phyloP scores from a whole-genome alignment of 2,888 invertebrate species.

The Hydropsyche betteni region DNA sequence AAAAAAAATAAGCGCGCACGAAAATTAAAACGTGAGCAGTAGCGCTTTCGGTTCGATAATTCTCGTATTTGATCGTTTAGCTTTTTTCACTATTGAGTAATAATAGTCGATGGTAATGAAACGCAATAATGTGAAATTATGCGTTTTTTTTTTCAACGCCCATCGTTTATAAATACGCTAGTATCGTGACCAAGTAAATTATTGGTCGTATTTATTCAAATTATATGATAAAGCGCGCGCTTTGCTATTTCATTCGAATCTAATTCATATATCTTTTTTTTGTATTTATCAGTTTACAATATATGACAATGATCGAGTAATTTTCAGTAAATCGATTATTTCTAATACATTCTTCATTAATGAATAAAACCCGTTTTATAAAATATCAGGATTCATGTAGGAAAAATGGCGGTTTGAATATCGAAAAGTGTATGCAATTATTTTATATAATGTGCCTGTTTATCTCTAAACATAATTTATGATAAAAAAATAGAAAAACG shows the following conservation, averaged over 20 bases:
- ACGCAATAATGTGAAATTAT: too few species aligned
- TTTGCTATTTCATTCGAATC: too few species aligned
- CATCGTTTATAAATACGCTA: background rate
- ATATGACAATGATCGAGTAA: too few species aligned
- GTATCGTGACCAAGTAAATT: constrained; percentile 10
- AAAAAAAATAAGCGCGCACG: background rate
- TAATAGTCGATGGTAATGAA: background rate
- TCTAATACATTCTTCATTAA: too few species aligned
- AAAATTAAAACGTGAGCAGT: background rate
- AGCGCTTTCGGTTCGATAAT: constrained; percentile 7
- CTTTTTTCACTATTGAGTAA: background rate
- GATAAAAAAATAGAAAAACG: too few species aligned
- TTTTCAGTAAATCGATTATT: too few species aligned
- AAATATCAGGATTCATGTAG: too few species aligned
- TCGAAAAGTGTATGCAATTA: background rate
- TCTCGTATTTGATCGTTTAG: background rate
- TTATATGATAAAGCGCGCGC: too few species aligned
- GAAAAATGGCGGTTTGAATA: background rate
- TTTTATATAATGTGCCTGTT: background rate
- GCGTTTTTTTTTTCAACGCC: background rate
- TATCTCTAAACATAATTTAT: background rate
- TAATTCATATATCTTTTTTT: too few species aligned
- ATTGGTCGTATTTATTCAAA: constrained; percentile 1
- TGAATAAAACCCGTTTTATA: too few species aligned
- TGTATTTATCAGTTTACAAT: too few species aligned